phyloP scores from a whole-genome alignment of 2,888 invertebrate genomes.

The Biston stratarius region DNA sequence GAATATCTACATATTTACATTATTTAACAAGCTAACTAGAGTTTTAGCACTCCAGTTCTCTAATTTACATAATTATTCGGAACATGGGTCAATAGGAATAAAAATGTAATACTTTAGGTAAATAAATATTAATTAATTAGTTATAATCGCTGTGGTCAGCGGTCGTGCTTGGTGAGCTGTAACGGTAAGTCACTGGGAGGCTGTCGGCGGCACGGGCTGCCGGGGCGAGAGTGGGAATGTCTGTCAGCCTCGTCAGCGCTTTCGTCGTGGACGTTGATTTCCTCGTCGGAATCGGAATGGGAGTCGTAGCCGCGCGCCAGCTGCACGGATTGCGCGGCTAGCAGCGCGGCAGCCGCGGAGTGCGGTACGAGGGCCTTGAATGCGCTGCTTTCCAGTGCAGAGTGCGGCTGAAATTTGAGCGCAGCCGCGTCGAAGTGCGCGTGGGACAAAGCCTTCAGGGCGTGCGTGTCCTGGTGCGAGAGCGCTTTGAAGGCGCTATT shows the following conservation, averaged over 20 bases:
- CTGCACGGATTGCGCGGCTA: constrained; percentile 81
- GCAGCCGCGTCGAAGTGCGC: constrained; percentile 85
- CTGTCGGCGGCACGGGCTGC: constrained; percentile 73
- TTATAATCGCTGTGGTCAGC: constrained; percentile 71
- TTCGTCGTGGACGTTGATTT: constrained; percentile 94
- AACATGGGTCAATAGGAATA: constrained; percentile 72
- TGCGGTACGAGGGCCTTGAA: constrained; percentile 92
- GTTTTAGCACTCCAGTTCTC: constrained; percentile 70
- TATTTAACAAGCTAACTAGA: constrained; percentile 74
- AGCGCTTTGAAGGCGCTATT: constrained; percentile 95
- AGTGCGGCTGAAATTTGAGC: constrained; percentile 77
- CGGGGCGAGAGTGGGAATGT: constrained; percentile 80
- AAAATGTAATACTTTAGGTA: constrained; percentile 68
- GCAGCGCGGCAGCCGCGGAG: constrained; percentile 87
- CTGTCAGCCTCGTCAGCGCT: constrained; percentile 88
- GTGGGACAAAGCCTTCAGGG: constrained; percentile 86
- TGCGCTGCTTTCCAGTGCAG: constrained; percentile 88
- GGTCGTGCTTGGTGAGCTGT: constrained; percentile 91
- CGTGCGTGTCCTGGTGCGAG: constrained; percentile 87
- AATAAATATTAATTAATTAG: constrained; percentile 62
- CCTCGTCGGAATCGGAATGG: constrained; percentile 90
- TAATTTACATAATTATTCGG: constrained; percentile 75
- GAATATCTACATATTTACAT: constrained; percentile 77
- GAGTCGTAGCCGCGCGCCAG: constrained; percentile 81
- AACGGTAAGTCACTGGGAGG: constrained; percentile 86